Base-by-base conservation (phyloP, 2,797 vertebrate genomes). In the Agapornis canus region DNA sequence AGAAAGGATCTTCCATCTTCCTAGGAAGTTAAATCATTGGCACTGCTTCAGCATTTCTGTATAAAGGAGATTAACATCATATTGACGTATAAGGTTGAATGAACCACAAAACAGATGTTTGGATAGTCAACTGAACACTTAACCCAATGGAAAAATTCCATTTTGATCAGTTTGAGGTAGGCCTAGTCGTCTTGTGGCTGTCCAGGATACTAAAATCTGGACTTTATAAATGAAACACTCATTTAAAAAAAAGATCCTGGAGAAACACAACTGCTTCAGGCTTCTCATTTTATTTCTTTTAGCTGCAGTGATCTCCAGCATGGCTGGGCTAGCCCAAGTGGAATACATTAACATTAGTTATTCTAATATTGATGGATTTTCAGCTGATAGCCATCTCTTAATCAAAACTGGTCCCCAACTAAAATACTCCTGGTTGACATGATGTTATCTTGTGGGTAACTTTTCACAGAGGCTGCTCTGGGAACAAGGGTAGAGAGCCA, bases 41-140 rank as follows among this genome's bases (percentile, higher is more conserved):
- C 92, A 47, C 39, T 37, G 42, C 37, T 95, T 96, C 93, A 94
- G 60, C n/a, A 87, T 95, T 95, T 97, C 91, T 96, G 93, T 92
- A 87, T 92, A 83, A 94, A 95, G 82, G 81, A 96, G 92, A 95
- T 95, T 92, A 96, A 94, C 82, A 95, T 94, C 82, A 70, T 92
- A 94, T 86, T 97, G 95, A 97, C 52, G 8, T 94, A 73, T 95
- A 95, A 92, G 92, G 87, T 84, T 92, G 95, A 90, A 90, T 0
- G 45, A 96, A 90, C 94, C 94, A 95, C 91, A 86, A 92, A 97
- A 91, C 95, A 97, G 96, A 96, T 97, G 96, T 94, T 94, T 96
- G 94, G 94, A 92, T 83, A 92, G 86, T 86, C 91, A 91, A 21
- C 84, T 73, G 76, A 96, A 92, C 66, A 29, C 68, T 82, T 68